These are phyloP conservation scores for Nymphalis c-album DNA, from an alignment of 2,888 invertebrate species.

Conservation along the genomic window DNA sequence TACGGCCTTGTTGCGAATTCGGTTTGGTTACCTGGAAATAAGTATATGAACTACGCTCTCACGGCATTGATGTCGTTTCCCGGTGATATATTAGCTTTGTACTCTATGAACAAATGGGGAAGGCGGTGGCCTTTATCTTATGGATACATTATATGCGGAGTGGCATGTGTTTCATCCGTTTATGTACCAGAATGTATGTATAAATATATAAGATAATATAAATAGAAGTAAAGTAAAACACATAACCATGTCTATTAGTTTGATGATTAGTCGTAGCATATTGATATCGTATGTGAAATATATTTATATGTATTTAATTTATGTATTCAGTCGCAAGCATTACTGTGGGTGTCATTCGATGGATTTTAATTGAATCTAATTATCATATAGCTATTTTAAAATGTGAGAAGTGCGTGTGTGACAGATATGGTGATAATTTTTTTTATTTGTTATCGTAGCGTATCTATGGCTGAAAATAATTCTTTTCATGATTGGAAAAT, in stretches of 20 bases:
- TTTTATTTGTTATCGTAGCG: not conserved
- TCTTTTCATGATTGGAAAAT: conserved; percentile 81
- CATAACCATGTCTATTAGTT: too few relatives aligned
- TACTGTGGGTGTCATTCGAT: too few relatives aligned
- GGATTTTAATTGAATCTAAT: too few relatives aligned
- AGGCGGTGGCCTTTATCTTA: conserved; percentile 58
- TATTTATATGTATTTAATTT: too few relatives aligned
- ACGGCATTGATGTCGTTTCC: conserved; percentile 68
- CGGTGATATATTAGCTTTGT: conserved; percentile 62
- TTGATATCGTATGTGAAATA: too few relatives aligned
- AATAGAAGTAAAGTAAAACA: too few relatives aligned
- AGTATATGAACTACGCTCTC: conserved; percentile 65
- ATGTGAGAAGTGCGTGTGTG: too few relatives aligned
- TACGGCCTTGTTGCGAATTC: conserved; percentile 68
- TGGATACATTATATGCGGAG: conserved; percentile 57
- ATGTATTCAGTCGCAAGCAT: too few relatives aligned
- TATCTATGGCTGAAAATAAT: conserved; percentile 56
- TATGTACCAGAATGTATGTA: conserved; percentile 59
- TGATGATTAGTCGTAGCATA: too few relatives aligned
- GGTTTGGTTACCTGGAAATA: conserved; percentile 66
- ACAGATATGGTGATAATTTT: not conserved
- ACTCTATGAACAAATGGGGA: conserved; percentile 65
- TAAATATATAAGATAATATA: not conserved
- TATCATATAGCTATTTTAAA: too few relatives aligned
- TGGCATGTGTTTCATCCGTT: conserved; percentile 53